Base-by-base conservation (phyloP, 2,113 vertebrate genomes). In the Neogobius melanostomus region DNA sequence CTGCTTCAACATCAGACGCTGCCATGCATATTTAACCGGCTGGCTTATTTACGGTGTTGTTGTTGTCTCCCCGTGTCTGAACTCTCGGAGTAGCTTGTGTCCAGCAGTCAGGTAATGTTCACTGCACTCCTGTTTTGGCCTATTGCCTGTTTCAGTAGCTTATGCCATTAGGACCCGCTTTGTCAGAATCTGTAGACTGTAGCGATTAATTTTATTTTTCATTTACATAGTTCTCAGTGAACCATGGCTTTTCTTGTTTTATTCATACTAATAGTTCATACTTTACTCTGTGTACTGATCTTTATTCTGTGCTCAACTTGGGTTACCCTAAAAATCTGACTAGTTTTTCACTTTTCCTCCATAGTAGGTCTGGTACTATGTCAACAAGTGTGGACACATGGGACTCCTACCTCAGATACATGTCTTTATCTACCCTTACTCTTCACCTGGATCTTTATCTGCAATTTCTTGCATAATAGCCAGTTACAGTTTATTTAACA, bases 391-490 rank as follows among this genome's bases (percentile, higher is more conserved):
- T 56, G 56, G 11, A 6, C 56, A 59, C 28, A 42, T 59, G 11
- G 44, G 28, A 74, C 82, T 83, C 75, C 66, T 87, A 21, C 74
- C 60, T 48, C 62, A 78, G 72, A 81, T 68, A 12, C 0, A 0
- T 61, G 12, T 10, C 56, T 47, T 47, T 17, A 11, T 54, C 2
- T 68, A 16, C 14, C 36, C 53, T 43, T 50, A 0, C 42, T 51
- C 11, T 43, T 57, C 44, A 42, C 43, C 17, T 47, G 28, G 53
- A 64, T 72, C 47, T 0, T 16, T 60, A 44, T 56, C 28, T 56
- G 10, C 10, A 56, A 6, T 53, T 8, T 6, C 17, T 21, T 21
- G 28, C 28, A 36, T 36, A 36, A 36, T 5, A 36, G 4, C 28
- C 28, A 2, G 28, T 36, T 36, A 4, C 28, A 36, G 28, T 36